These are phyloP conservation scores for Strigamia maritima DNA, from an alignment of 2,888 invertebrate genomes.

Conservation along the genomic window DNA sequence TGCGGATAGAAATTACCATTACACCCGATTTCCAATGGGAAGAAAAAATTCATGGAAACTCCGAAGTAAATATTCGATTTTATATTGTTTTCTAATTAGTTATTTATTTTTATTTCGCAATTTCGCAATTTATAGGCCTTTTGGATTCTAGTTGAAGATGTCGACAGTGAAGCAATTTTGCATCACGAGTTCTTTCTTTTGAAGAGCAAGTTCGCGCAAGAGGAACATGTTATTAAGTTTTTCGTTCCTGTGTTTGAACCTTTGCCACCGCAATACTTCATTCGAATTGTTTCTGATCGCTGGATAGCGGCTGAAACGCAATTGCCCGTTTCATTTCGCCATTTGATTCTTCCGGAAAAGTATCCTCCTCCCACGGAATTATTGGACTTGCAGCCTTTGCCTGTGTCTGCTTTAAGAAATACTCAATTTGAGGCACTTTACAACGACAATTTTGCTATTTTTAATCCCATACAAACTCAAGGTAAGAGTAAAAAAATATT, in stretches of 20 bases:
- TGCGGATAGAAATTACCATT: slow-evolving; percentile 92
- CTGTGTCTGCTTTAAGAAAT: slow-evolving; percentile 83
- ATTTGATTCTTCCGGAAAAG: slow-evolving; percentile 95
- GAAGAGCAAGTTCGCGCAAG: slow-evolving; percentile 87
- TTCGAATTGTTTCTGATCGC: slow-evolving; percentile 61
- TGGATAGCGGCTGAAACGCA: slow-evolving; percentile 85
- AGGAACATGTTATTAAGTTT: slow-evolving; percentile 95
- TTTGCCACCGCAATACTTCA: slow-evolving; percentile 95
- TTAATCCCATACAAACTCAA: slow-evolving; percentile 98
- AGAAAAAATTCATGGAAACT: slow-evolving; percentile 75
- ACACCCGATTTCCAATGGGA: slow-evolving; percentile 99
- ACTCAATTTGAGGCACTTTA: slow-evolving; percentile 81
- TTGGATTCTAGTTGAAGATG: slow-evolving; percentile 63
- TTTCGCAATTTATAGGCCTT: slow-evolving; percentile 55
- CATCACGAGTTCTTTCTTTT: slow-evolving; percentile 95
- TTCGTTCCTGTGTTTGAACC: slow-evolving; percentile 99
- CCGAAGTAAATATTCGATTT: slow-evolving; percentile 51
- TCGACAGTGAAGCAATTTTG: slow-evolving; percentile 66
- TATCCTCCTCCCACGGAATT: slow-evolving; percentile 97
- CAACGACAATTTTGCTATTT: slow-evolving; percentile 79
- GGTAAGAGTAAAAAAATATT: slow-evolving; percentile 47
- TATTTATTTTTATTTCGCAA: not conserved
- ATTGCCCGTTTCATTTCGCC: slow-evolving; percentile 93
- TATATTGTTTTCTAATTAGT: not conserved
- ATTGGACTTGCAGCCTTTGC: slow-evolving; percentile 92